Conservation (phyloP, 2,888 invertebrate species). For the Cephus rjabovi region DNA sequence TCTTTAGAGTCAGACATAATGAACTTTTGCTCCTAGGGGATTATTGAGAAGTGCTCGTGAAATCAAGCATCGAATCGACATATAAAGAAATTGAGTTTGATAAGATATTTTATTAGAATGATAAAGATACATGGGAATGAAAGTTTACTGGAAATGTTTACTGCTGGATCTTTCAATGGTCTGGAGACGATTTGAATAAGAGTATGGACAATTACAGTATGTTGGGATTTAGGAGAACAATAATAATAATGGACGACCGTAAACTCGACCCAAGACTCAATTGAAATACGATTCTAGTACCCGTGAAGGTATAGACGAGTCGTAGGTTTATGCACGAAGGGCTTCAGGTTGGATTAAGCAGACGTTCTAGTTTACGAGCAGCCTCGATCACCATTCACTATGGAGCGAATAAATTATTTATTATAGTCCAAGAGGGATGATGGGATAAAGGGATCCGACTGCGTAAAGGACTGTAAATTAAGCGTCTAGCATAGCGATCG, state of each 20-base stretch:
- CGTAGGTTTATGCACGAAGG: background rate
- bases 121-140: background rate
- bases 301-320: background rate
- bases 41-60: no score
- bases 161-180: background rate
- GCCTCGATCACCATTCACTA: conserved; percentile 5
- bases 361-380: conserved; percentile 5
- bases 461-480: background rate
- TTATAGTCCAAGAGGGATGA: conserved; percentile 28
- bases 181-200: background rate
- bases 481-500: background rate
- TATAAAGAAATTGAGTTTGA: background rate
- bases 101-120: background rate
- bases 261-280: conserved; percentile 30
- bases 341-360: conserved; percentile 4
- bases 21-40: no score
- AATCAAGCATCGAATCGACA: no score
- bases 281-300: conserved; percentile 30
- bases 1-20: no score
- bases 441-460: conserved; percentile 26
- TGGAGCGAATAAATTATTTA: conserved; percentile 32
- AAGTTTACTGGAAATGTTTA: background rate
- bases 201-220: background rate
- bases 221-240: conserved; percentile 13
- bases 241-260: conserved; percentile 31